These are phyloP conservation scores for Cantharis flavilabris DNA, from an alignment of 2,888 invertebrate genomes.

Conservation along the genomic window DNA sequence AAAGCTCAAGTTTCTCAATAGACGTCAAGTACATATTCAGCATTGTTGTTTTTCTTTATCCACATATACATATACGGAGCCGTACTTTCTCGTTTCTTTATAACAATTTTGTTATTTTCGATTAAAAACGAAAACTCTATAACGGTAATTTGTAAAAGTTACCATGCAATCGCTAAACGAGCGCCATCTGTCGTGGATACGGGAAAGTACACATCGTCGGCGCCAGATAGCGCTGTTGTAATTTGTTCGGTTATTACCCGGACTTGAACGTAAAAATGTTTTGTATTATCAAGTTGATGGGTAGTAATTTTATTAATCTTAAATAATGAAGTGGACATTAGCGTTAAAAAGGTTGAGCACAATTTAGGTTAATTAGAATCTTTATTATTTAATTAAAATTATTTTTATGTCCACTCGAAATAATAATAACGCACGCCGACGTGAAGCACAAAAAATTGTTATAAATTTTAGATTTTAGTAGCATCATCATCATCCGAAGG, in stretches of 20 bases:
- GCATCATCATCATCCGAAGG: background rate
- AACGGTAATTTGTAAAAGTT: no score
- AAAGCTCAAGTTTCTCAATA: background rate
- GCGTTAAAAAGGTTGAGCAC: background rate
- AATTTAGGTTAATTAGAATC: background rate
- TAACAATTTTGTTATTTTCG: background rate
- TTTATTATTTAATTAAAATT: background rate
- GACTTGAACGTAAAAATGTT: background rate
- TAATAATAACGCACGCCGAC: background rate
- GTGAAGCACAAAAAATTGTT: background rate
- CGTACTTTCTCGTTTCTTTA: background rate
- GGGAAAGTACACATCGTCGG: background rate
- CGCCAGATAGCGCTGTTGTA: background rate
- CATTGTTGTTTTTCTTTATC: background rate
- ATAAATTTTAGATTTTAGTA: background rate
- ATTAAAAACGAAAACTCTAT: no score
- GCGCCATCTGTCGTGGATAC: background rate
- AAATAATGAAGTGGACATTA: background rate
- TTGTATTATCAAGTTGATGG: background rate
- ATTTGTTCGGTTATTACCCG: background rate
- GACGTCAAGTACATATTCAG: background rate
- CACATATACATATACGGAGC: background rate
- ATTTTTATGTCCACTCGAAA: background rate
- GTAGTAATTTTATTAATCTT: background rate
- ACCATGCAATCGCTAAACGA: no score